Percentiles rank a stretch among this genome's conserved stretches.
Evolutionary conservation across 1,140 invertebrate genomes (phyloP).

Genomic region (Trichonephila clavata): DNA sequence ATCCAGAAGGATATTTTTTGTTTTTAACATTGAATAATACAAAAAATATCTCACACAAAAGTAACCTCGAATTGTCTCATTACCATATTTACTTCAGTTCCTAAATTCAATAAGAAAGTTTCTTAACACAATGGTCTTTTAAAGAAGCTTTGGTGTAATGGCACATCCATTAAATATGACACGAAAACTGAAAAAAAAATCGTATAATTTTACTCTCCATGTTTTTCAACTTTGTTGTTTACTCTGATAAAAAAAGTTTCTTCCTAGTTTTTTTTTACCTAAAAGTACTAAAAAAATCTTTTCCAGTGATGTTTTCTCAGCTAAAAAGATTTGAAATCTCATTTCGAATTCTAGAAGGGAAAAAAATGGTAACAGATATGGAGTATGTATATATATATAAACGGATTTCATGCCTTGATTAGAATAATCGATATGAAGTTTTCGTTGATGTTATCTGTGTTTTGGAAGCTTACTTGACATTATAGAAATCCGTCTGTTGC

Average conservation of each 20-base stretch:
- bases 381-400: background rate
- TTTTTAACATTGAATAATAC: too few relatives aligned
- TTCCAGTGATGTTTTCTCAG: background rate
- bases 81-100: too few relatives aligned
- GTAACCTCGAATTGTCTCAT: too few relatives aligned
- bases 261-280: background rate
- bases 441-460: slow-evolving; percentile 14
- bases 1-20: too few relatives aligned
- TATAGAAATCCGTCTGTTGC: background rate
- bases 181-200: background rate
- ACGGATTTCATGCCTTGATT: slow-evolving; percentile 39
- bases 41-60: too few relatives aligned
- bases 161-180: background rate
- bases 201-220: background rate
- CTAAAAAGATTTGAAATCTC: slow-evolving; percentile 40
- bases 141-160: too few relatives aligned
- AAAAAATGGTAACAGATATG: background rate
- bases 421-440: slow-evolving; percentile 63
- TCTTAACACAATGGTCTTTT: too few relatives aligned
- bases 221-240: slow-evolving; percentile 18
- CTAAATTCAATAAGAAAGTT: too few relatives aligned
- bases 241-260: background rate
- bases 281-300: background rate
- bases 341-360: slow-evolving; percentile 27
- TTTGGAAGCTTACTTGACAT: background rate